A percentile compares a stretch with the other conserved stretches of the same genome.
Evolutionary conservation across 2,113 vertebrate species (phyloP).

Genomic region (Zeus faber): DNA sequence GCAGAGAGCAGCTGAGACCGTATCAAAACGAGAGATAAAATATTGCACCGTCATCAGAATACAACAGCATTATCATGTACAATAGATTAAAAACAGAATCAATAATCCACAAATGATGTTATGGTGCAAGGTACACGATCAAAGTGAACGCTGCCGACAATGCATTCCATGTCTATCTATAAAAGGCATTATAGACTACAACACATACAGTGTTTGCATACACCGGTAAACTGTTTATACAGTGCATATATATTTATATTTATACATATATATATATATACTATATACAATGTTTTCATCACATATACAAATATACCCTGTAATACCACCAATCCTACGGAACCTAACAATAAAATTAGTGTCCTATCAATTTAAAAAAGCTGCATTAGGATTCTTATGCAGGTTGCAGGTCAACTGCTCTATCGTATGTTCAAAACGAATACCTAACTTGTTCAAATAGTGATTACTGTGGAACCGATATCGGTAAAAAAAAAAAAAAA

Average conservation of each 20-base stretch:
- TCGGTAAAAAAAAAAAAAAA: not conserved
- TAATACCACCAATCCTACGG: slow-evolving; percentile 67
- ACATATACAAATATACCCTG: slow-evolving; percentile 74
- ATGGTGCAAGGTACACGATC: slow-evolving; percentile 70
- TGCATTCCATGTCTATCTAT: slow-evolving; percentile 65
- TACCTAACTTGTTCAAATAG: slow-evolving; percentile 40
- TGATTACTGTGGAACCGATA: slow-evolving; percentile 37
- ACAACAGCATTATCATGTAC: slow-evolving; percentile 71
- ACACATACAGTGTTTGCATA: slow-evolving; percentile 66
- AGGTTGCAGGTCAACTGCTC: slow-evolving; percentile 66
- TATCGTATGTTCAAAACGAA: slow-evolving; percentile 46
- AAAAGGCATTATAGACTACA: slow-evolving; percentile 63
- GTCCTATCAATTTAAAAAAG: slow-evolving; percentile 37
- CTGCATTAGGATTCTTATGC: slow-evolving; percentile 50
- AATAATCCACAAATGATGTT: slow-evolving; percentile 55
- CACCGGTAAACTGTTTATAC: slow-evolving; percentile 51
- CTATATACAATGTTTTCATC: slow-evolving; percentile 49
- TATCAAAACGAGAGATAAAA: slow-evolving; percentile 75
- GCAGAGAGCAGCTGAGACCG: slow-evolving; percentile 50
- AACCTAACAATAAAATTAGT: slow-evolving; percentile 51
- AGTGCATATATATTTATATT: slow-evolving; percentile 4
- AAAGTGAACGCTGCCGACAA: slow-evolving; percentile 62
- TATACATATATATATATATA: slow-evolving; percentile 18
- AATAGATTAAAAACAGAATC: slow-evolving; percentile 57
- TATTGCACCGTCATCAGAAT: slow-evolving; percentile 78